A percentile compares a stretch with the other conserved stretches of the same genome.
These are phyloP conservation scores for Patiria miniata DNA, from an alignment of 35 echinoderm and acorn worm species.

Conservation along the genomic window DNA sequence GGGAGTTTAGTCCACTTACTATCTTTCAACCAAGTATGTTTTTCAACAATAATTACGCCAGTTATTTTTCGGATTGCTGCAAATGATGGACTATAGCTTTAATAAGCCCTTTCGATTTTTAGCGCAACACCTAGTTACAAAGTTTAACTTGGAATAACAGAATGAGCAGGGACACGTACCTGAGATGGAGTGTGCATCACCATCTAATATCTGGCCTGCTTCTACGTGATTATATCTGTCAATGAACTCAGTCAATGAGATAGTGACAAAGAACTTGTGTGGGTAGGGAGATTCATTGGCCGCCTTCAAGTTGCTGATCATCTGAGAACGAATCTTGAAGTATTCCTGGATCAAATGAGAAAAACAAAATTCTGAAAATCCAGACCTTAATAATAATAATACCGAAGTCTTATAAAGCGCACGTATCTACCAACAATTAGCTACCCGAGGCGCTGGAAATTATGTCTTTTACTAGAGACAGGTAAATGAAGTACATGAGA, in stretches of 20 bases:
- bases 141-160: neutral
- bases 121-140: too few species aligned
- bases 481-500: too few species aligned
- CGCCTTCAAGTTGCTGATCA: constrained; percentile 71
- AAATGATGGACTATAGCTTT: too few species aligned
- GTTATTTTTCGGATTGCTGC: too few species aligned
- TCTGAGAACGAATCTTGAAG: constrained; percentile 95
- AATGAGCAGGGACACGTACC: constrained; percentile 53
- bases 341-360: constrained; percentile 70
- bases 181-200: constrained; percentile 71
- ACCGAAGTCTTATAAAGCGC: too few species aligned
- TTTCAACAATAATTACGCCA: too few species aligned
- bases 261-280: constrained; percentile 92
- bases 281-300: constrained; percentile 80
- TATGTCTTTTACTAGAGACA: too few species aligned
- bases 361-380: neutral
- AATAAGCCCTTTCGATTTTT: too few species aligned
- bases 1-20: too few species aligned
- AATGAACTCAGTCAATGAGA: constrained; percentile 75
- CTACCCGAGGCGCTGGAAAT: neutral
- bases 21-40: too few species aligned
- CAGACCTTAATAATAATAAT: too few species aligned
- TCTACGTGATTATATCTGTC: constrained; percentile 57
- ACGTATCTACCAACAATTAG: neutral
- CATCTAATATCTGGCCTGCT: constrained; percentile 48